These are phyloP conservation scores for Ephestia elutella DNA, from an alignment of 1,140 invertebrate genomes.

Conservation along the genomic window DNA sequence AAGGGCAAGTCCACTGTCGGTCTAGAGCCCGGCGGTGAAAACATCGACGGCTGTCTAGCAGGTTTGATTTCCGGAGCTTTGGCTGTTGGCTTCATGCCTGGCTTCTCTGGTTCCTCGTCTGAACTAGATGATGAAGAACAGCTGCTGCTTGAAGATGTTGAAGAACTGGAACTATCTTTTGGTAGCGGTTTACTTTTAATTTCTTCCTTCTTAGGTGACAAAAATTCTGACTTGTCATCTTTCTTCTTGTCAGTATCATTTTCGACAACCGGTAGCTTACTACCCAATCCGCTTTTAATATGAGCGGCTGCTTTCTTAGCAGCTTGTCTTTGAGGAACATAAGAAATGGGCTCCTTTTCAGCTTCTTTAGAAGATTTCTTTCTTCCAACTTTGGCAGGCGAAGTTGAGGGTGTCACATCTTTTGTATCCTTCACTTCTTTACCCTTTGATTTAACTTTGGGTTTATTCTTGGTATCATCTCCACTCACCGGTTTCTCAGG, in stretches of 20 bases:
- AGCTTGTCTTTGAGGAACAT: constrained; percentile 91
- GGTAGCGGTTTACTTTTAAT: constrained; percentile 29
- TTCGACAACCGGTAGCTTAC: constrained; percentile 75
- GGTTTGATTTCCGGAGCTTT: constrained; percentile 65
- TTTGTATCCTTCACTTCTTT: constrained; percentile 53
- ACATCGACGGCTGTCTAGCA: constrained; percentile 54
- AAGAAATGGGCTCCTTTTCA: constrained; percentile 83
- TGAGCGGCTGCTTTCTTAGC: constrained; percentile 93
- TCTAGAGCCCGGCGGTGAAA: constrained; percentile 65
- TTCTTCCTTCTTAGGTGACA: constrained; percentile 65
- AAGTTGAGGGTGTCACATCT: constrained; percentile 3
- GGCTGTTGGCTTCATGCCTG: constrained; percentile 50
- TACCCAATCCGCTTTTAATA: constrained; percentile 85
- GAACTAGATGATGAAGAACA: constrained; percentile 71
- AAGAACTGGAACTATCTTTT: constrained; percentile 46
- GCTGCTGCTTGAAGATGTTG: constrained; percentile 67
- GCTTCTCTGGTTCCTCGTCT: constrained; percentile 70
- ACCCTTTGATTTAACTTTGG: constrained; percentile 57
- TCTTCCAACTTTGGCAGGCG: constrained; percentile 68
- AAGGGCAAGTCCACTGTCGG: constrained; percentile 76
- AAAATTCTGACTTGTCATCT: constrained; percentile 49
- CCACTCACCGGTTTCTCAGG: constrained; percentile 50
- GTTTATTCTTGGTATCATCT: constrained; percentile 62
- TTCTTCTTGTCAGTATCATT: constrained; percentile 70
- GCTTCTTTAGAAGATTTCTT: constrained; percentile 71